Evolutionary conservation across 2,113 vertebrate genomes (phyloP), one percentile per base, ranked within the genome.

Genomic region (Tragelaphus scriptus): DNA sequence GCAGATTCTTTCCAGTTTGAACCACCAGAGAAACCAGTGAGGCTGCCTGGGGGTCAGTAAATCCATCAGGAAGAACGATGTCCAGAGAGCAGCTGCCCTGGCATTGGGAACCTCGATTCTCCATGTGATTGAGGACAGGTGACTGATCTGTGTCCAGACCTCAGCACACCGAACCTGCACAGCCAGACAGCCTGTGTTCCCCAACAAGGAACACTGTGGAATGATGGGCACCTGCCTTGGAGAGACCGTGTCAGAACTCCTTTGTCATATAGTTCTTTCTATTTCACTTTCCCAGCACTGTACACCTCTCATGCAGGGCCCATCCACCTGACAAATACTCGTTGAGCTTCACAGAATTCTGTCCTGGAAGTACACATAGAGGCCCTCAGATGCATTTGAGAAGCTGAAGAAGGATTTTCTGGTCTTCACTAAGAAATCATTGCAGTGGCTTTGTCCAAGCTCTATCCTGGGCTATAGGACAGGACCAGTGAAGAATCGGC

Each of bases 351-450:
- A 56, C 1, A 30, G 71, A 85, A 89, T n/a, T 94, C 92, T 85
- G 5, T 47, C 63, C 58, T 82, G 40, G 7, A 87, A 47, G n/a
- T 28, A 13, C 12, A 89, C 26, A 82, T 15, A 80, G 68, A 96
- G 30, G 13, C 5, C 65, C 36, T 71, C n/a, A 49, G 61, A 58
- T 55, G 49, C 16, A 51, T 71, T 40, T 92, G 77, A 94, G 36
- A 85, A 85, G 26, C 16, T 15, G 5, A 86, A n/a, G 21, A 86
- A 30, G 23, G 23, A n/a, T 58, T 85, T 92, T 71, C n/a, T 17
- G 56, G 21, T 40, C 40, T 75, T 91, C 36, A 40, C 85, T 71
- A 87, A 89, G 32, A 93, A 96, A 91, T 63, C 36, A 68, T 16
- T 13, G 28, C 53, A 71, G 49, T 2, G 2, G 11, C 1, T 88